Percentiles rank a stretch among this genome's conserved stretches.
Evolutionary conservation across 1,140 invertebrate genomes (phyloP).

Genomic region (Drosophila mojavensis): DNA sequence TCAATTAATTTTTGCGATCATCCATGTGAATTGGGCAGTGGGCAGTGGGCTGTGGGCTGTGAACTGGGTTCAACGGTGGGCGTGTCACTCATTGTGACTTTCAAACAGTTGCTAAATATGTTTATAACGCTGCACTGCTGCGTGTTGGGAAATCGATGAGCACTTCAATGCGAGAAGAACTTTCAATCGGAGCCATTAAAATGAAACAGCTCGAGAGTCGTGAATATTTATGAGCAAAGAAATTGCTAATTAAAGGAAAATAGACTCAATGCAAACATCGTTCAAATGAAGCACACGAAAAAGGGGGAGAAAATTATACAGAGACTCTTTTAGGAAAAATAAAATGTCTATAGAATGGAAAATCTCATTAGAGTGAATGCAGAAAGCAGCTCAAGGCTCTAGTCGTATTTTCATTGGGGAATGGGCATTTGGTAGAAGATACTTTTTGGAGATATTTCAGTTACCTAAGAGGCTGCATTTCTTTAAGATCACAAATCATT

Average conservation of each 20-base stretch:
- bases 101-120: neutral
- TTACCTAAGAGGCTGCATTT: too few relatives aligned
- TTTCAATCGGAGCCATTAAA: neutral
- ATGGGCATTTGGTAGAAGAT: too few relatives aligned
- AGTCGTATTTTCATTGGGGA: too few relatives aligned
- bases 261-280: neutral
- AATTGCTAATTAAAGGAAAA: conserved; percentile 1
- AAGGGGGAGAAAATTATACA: neutral
- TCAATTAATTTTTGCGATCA: conserved; percentile 48
- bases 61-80: neutral
- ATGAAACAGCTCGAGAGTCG: neutral
- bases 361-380: too few relatives aligned
- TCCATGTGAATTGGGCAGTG: conserved; percentile 25
- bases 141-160: neutral
- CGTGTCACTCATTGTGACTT: neutral
- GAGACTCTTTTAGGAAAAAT: too few relatives aligned
- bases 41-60: neutral
- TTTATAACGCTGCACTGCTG: neutral
- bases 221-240: conserved; percentile 3
- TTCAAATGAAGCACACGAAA: neutral
- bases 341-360: too few relatives aligned
- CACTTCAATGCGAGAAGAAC: neutral
- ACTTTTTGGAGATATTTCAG: too few relatives aligned
- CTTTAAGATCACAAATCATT: too few relatives aligned
- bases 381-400: too few relatives aligned